phyloP scores from a whole-genome alignment of 2,797 vertebrate species.

The Dallia pectoralis region DNA sequence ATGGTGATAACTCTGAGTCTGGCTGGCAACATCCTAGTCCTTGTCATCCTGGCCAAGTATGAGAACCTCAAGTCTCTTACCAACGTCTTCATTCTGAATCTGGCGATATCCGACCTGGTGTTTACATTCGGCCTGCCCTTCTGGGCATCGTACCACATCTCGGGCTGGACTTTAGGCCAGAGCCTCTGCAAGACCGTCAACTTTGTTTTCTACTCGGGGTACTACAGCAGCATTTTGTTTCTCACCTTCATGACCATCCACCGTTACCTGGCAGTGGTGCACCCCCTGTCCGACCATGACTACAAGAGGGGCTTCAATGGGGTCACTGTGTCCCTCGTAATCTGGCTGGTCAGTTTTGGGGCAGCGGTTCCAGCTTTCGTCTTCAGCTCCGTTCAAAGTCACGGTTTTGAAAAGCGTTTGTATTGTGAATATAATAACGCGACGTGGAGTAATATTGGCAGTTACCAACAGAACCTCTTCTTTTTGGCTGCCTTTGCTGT shows the following conservation, averaged over 20 bases:
- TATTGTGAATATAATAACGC: slow-evolving; percentile 64
- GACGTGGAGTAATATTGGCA: slow-evolving; percentile 52
- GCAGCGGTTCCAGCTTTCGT: slow-evolving; percentile 77
- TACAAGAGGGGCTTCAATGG: slow-evolving; percentile 46
- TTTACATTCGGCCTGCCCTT: slow-evolving; percentile 86
- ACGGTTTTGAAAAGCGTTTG: background rate
- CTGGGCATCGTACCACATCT: slow-evolving; percentile 74
- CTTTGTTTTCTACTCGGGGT: slow-evolving; percentile 82
- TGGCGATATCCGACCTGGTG: slow-evolving; percentile 85
- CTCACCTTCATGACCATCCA: slow-evolving; percentile 86
- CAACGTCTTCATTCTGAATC: slow-evolving; percentile 88
- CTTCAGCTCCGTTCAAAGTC: slow-evolving; percentile 49
- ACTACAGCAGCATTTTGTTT: slow-evolving; percentile 88
- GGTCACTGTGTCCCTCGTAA: slow-evolving; percentile 47
- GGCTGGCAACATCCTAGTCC: slow-evolving; percentile 83
- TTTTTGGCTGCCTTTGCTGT: slow-evolving; percentile 79
- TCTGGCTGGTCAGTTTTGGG: slow-evolving; percentile 78
- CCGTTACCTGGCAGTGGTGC: slow-evolving; percentile 83
- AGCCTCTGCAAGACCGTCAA: slow-evolving; percentile 77
- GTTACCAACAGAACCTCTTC: slow-evolving; percentile 77
- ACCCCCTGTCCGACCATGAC: slow-evolving; percentile 74
- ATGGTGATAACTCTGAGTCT: slow-evolving; percentile 81
- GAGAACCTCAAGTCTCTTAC: slow-evolving; percentile 85
- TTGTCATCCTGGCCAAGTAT: slow-evolving; percentile 82
- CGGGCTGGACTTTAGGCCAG: slow-evolving; percentile 80